A percentile compares a stretch with the other conserved stretches of the same genome.
Conservation (phyloP, 1,140 invertebrate genomes). For the Atopsyche davidsoni region DNA sequence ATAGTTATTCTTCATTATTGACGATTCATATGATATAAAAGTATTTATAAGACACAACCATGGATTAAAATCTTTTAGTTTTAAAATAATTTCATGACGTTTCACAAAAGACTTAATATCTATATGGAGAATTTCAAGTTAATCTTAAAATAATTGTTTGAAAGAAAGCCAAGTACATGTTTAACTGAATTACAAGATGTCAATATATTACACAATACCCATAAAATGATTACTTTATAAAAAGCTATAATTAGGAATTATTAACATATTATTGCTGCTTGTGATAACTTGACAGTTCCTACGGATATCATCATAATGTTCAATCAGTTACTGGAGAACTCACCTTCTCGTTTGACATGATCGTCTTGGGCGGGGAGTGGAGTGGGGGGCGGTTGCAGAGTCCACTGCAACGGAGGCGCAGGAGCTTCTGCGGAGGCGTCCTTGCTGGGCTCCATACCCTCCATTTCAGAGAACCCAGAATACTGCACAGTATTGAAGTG, state of each 20-base stretch:
- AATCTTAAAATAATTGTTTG: background rate
- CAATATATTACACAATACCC: too few species aligned
- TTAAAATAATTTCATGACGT: background rate
- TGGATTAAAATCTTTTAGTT: background rate
- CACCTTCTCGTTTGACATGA: constrained; percentile 25
- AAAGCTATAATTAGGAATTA: background rate
- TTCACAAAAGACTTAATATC: background rate
- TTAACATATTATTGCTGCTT: background rate
- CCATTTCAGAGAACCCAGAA: constrained; percentile 3
- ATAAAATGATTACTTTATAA: background rate
- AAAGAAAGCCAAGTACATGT: background rate
- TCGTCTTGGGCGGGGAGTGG: constrained; percentile 11
- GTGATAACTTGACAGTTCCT: background rate
- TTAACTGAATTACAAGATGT: background rate
- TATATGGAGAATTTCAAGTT: background rate
- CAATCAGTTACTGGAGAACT: background rate
- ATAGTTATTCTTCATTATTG: too few species aligned
- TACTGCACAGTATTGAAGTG: constrained; percentile 7
- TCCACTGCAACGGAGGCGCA: constrained; percentile 2
- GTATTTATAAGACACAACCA: background rate
- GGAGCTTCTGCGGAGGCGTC: too few species aligned
- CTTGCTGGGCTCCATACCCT: too few species aligned
- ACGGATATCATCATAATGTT: background rate
- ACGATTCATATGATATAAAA: too few species aligned
- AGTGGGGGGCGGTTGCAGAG: background rate